A percentile compares a stretch with the other conserved stretches of the same genome.
Evolutionary conservation across 2,113 vertebrate genomes (phyloP).

Genomic region (Gadus chalcogrammus): DNA sequence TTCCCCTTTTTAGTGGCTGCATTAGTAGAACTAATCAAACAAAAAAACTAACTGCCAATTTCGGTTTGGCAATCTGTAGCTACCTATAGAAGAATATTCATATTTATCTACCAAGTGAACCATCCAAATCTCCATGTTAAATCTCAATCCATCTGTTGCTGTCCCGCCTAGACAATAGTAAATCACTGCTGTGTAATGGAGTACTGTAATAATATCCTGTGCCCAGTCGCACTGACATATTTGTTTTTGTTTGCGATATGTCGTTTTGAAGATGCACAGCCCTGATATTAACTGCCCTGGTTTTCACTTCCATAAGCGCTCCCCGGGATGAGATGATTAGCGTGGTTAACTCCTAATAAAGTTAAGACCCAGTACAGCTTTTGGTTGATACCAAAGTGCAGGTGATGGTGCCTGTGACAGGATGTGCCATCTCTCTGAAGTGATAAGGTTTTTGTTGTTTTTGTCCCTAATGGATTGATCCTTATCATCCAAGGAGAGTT

Average conservation of each 20-base stretch:
- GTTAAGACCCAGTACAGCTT: not conserved
- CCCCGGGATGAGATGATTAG: slow-evolving; percentile 40
- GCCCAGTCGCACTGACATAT: slow-evolving; percentile 31
- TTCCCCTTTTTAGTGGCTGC: too few relatives aligned
- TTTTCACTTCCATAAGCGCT: slow-evolving; percentile 40
- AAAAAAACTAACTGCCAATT: too few relatives aligned
- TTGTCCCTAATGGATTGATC: slow-evolving; percentile 45
- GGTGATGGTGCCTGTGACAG: slow-evolving; percentile 36
- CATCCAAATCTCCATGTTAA: slow-evolving; percentile 30
- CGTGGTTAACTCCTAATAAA: slow-evolving; percentile 26
- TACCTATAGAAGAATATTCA: too few relatives aligned
- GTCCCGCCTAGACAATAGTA: too few relatives aligned
- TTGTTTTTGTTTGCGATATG: slow-evolving; percentile 33
- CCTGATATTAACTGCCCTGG: slow-evolving; percentile 31
- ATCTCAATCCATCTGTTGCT: slow-evolving; percentile 9
- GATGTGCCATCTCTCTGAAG: slow-evolving; percentile 27
- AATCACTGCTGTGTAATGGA: slow-evolving; percentile 9
- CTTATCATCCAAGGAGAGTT: slow-evolving; percentile 49
- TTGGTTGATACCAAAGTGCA: slow-evolving; percentile 13
- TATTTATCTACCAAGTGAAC: slow-evolving; percentile 24
- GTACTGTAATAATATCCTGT: slow-evolving; percentile 57
- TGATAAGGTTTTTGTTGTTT: slow-evolving; percentile 22
- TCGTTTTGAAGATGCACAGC: slow-evolving; percentile 31
- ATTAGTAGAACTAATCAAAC: too few relatives aligned
- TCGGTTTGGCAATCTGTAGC: too few relatives aligned